Evolutionary conservation across 2,888 invertebrate species (phyloP).

Genomic region (Sminthurides aquaticus): DNA sequence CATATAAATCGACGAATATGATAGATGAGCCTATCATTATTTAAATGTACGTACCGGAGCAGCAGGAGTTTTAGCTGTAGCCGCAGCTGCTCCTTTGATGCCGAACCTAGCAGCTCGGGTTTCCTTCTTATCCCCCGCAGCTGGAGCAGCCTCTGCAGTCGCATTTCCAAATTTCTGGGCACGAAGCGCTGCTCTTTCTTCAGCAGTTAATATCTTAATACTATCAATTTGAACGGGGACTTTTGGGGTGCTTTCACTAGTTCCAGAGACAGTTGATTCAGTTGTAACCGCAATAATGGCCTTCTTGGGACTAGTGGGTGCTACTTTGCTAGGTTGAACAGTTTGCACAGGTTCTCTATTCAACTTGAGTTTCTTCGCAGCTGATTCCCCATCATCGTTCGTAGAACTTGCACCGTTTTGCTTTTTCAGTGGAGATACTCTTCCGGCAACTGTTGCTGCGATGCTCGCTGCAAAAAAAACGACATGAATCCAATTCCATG

Average conservation of each 20-base stretch:
- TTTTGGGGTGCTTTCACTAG: slow-evolving; percentile 16
- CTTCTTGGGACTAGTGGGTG: slow-evolving; percentile 4
- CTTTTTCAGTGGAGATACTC: slow-evolving; percentile 14
- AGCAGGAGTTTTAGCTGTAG: neutral
- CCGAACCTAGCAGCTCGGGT: slow-evolving; percentile 32
- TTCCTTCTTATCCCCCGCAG: slow-evolving; percentile 18
- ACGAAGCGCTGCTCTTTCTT: slow-evolving; percentile 20
- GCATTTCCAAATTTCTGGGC: slow-evolving; percentile 28
- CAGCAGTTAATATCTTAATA: slow-evolving; percentile 2
- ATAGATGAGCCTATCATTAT: too few species aligned
- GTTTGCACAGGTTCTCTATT: slow-evolving; percentile 28
- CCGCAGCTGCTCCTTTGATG: slow-evolving; percentile 10
- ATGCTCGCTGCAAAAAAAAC: too few species aligned
- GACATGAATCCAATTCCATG: too few species aligned
- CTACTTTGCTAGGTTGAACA: neutral
- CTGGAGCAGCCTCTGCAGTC: neutral
- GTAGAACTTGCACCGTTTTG: slow-evolving; percentile 24
- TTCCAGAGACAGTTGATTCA: slow-evolving; percentile 10
- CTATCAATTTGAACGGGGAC: slow-evolving; percentile 18
- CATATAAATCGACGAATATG: too few species aligned
- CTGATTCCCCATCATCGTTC: slow-evolving; percentile 11
- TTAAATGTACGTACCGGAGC: slow-evolving; percentile 2
- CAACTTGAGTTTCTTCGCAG: slow-evolving; percentile 30
- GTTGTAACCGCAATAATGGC: slow-evolving; percentile 11
- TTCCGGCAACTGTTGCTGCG: slow-evolving; percentile 24